A percentile compares a stretch with the other conserved stretches of the same genome.
phyloP scores from a whole-genome alignment of 1,140 invertebrate species.

The Anadara kagoshimensis region DNA sequence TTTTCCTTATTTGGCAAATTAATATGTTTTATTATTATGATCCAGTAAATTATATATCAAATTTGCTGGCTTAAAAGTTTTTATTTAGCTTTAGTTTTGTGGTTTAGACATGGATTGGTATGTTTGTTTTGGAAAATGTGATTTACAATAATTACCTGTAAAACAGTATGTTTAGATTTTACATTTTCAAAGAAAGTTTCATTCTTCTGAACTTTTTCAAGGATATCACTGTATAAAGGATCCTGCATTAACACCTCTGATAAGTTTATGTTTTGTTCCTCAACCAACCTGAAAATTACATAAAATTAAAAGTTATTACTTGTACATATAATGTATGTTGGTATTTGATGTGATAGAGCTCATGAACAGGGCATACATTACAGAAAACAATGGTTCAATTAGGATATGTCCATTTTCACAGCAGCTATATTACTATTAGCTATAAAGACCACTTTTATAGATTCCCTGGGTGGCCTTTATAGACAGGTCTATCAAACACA shows the following conservation, averaged over 20 bases:
- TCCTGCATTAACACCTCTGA: conserved; percentile 49
- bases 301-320: not conserved
- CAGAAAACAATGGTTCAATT: not conserved
- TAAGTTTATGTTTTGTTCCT: conserved; percentile 70
- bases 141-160: conserved; percentile 18
- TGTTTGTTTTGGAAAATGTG: no score
- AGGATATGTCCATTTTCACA: not conserved
- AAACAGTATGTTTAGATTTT: not conserved
- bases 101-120: no score
- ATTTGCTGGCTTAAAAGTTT: no score
- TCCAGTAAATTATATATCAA: no score
- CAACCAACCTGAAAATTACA: conserved; percentile 72
- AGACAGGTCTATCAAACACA: no score
- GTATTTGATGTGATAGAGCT: no score
- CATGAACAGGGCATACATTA: no score
- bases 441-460: not conserved
- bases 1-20: no score
- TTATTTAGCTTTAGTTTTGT: no score
- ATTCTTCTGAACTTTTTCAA: conserved; percentile 74
- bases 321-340: no score
- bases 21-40: no score
- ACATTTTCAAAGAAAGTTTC: not conserved
- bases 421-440: not conserved
- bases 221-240: conserved; percentile 78
- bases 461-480: no score